Conservation (phyloP, 2,113 vertebrate species). For the Rhinogobius similis region DNA sequence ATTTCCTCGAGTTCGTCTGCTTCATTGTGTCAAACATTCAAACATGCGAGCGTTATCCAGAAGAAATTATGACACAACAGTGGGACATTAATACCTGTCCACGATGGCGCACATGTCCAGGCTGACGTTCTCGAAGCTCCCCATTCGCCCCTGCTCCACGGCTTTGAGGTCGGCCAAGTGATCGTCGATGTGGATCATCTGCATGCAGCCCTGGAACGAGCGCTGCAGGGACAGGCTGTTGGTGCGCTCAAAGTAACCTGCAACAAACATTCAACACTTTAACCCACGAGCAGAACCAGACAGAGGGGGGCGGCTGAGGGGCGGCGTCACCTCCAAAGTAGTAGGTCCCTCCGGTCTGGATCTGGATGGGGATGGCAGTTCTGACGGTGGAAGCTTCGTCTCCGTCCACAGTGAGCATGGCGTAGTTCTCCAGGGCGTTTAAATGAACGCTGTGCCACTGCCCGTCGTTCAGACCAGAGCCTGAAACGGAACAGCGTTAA, state of each 20-base stretch:
- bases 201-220: constrained; percentile 97
- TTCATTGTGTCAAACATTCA: too few relatives aligned
- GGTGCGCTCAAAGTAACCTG: constrained; percentile 82
- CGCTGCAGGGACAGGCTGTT: constrained; percentile 77
- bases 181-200: constrained; percentile 93
- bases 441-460: constrained; percentile 96
- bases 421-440: constrained; percentile 90
- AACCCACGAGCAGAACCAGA: neutral
- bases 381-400: constrained; percentile 93
- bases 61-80: too few relatives aligned
- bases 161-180: constrained; percentile 87
- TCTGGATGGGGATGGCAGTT: constrained; percentile 89
- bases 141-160: constrained; percentile 86
- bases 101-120: constrained; percentile 97
- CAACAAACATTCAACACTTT: constrained; percentile 8
- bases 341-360: constrained; percentile 88
- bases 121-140: constrained; percentile 93
- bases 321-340: constrained; percentile 88
- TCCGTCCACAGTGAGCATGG: constrained; percentile 91
- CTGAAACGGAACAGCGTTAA: constrained; percentile 58
- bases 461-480: constrained; percentile 89
- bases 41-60: too few relatives aligned
- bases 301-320: neutral
- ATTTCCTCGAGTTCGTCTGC: too few relatives aligned
- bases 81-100: constrained; percentile 93